Base-by-base conservation (phyloP, 2,797 vertebrate species). In the Pyrrhura leucotis region DNA sequence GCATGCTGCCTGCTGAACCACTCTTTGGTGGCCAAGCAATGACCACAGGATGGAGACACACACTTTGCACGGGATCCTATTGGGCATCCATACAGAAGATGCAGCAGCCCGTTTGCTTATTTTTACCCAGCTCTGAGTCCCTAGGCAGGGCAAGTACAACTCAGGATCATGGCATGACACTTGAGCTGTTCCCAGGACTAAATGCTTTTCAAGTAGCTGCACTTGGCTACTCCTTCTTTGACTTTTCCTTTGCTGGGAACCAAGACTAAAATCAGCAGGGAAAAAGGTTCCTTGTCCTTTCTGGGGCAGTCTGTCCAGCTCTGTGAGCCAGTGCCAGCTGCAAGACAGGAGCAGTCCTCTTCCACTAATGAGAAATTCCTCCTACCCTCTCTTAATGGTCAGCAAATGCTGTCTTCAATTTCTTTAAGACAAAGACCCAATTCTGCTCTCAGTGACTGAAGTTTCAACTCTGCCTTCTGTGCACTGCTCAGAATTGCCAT, bases 391-490 rank as follows among this genome's bases (percentile, higher is more conserved):
- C n/a, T 23, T 79, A 88, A 87, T 95, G 56, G 48, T 42, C 74
- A 85, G 61, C 87, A 95, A 79, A 59, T 29, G 71, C 39, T 63
- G 67, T 94, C 91, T 96, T 87, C 58, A 68, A 88, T 93, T 95
- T 83, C 93, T 76, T 66, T 76, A 76, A 88, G 75, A 95, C 88
- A 97, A 94, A 93, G 85, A 87, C 22, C 16, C 68, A 37, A 78
- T 93, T 96, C 83, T 95, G 22, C 53, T 91, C 33, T 63, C 69
- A 42, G 9, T 65, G 48, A 31, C 78, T 75, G 29, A 50, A 59
- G 25, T 88, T 79, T 77, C 67, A 79, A 15, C 37, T 63, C 45
- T 50, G 20, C 45, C 78, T 59, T 10, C 29, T 58, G 16, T 37
- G 59, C 59, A 7, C 53, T 31, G 62, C 35, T 92, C 71, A 75